Base-by-base conservation (phyloP, 2,797 vertebrate genomes). In the Gymnothorax reevesii region DNA sequence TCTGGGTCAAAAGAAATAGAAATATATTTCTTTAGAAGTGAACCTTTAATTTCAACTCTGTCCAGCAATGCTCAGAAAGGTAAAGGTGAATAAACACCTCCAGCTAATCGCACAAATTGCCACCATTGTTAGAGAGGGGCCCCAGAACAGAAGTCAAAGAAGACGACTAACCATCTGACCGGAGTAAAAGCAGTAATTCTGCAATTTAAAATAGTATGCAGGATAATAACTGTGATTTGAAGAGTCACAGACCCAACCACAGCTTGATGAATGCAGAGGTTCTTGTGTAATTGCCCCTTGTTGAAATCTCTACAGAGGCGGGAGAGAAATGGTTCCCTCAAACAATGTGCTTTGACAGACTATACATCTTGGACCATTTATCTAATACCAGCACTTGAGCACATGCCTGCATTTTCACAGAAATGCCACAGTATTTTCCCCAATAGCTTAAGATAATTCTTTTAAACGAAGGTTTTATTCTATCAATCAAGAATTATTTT, bases 21-120 rank as follows among this genome's bases (percentile, higher is more conserved):
- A 1, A 42, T 42, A 42, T 42, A 42, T 42, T 42, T 42, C 33
- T 42, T 42, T 42, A 42, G 33, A 42, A 42, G 2, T 91, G 89
- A 94, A 88, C 93, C 93, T 89, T 90, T 88, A 94, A 93, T 95
- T 95, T 27, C 27, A 25, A 13, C 25, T 95, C 84, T 91, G 42
- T 90, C 85, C 90, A 92, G 91, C 90, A 90, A 80, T 80, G 85
- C 90, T 87, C 89, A 88, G 84, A 89, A 89, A 90, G 25, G 59
- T 92, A 90, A 93, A 94, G 88, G 92, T 90, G 95, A 94, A 95
- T 93, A 91, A 89, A 91, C 92, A 91, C 92, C 92, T 91, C 92
- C 90, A 87, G 90, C 91, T 92, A 92, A 91, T 94, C 93, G 93
- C 90, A 93, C 89, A 89, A 89, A 89, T 89, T 54, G 90, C 83